Evolutionary conservation across 2,113 vertebrate genomes (phyloP).

Genomic region (Leuciscus idus): DNA sequence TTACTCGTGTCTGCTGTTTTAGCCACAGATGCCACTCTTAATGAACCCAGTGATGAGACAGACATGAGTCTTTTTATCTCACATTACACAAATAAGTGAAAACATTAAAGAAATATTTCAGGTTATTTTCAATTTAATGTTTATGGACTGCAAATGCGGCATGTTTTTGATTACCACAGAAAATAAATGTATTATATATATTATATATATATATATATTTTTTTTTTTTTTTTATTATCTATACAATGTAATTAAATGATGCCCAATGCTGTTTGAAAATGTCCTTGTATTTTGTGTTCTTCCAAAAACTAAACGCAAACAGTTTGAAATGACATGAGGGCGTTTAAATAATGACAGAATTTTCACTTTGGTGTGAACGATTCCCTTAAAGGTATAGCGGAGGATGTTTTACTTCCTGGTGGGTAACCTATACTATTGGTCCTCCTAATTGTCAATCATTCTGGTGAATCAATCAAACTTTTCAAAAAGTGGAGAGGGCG

Average conservation of each 20-base stretch:
- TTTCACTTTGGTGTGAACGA: not conserved
- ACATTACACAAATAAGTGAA: not conserved
- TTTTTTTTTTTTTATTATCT: not conserved
- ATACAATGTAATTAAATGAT: not conserved
- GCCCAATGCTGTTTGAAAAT: not conserved
- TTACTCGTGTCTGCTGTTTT: not conserved
- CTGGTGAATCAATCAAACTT: no score
- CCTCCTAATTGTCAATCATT: no score
- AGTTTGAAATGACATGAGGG: not conserved
- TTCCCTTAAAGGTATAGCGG: no score
- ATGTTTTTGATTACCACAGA: not conserved
- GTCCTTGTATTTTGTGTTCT: not conserved
- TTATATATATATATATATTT: no score
- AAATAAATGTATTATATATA: not conserved
- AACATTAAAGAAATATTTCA: not conserved
- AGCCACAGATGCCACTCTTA: not conserved
- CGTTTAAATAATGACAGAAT: not conserved
- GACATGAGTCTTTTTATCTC: not conserved
- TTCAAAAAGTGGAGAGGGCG: no score
- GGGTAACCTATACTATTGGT: no score
- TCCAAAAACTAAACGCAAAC: not conserved
- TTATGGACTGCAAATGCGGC: not conserved
- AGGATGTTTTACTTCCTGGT: no score
- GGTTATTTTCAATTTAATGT: not conserved
- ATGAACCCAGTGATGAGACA: not conserved